Evolutionary conservation across 2,113 vertebrate genomes (phyloP).

Genomic region (Blennius ocellaris): DNA sequence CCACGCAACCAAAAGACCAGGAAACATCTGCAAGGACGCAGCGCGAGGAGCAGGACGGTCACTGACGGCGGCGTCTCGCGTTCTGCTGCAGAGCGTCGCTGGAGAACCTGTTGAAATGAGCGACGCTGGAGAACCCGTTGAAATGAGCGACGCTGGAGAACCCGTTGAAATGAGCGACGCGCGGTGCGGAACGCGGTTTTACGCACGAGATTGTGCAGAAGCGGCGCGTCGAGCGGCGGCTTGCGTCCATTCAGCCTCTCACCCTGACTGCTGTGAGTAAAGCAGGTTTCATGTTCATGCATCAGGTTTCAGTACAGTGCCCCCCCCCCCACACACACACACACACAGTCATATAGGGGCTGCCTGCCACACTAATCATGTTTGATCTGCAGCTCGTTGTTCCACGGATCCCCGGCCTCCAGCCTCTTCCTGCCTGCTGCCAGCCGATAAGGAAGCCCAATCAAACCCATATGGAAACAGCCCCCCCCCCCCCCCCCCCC

Average conservation of each 20-base stretch:
- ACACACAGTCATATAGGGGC: conserved; percentile 13
- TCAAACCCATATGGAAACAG: conserved; percentile 65
- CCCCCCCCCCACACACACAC: conserved; percentile 24
- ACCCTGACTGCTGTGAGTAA: conserved; percentile 31
- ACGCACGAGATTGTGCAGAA: conserved; percentile 24
- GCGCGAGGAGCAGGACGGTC: conserved; percentile 11
- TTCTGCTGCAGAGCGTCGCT: conserved; percentile 10
- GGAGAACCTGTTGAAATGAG: conserved; percentile 17
- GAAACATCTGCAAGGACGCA: conserved; percentile 37
- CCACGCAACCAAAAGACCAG: conserved; percentile 74
- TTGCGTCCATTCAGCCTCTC: conserved; percentile 18
- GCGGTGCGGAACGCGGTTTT: conserved; percentile 36
- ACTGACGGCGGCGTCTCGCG: conserved; percentile 18
- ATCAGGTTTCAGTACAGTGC: conserved; percentile 58
- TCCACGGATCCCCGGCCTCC: conserved; percentile 55
- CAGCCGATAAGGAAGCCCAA: conserved; percentile 70
- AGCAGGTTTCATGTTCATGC: conserved; percentile 26
- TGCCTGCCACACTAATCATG: conserved; percentile 48
- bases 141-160: neutral
- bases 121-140: no score
- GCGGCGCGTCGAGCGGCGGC: neutral
- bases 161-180: conserved; percentile 22
- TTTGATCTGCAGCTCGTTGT: conserved; percentile 67
- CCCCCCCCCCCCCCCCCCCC: no score
- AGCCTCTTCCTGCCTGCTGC: conserved; percentile 70